Percentiles rank a stretch among this genome's conserved stretches.
Evolutionary conservation across 2,888 invertebrate genomes (phyloP).

Genomic region (Corbicula japonica): DNA sequence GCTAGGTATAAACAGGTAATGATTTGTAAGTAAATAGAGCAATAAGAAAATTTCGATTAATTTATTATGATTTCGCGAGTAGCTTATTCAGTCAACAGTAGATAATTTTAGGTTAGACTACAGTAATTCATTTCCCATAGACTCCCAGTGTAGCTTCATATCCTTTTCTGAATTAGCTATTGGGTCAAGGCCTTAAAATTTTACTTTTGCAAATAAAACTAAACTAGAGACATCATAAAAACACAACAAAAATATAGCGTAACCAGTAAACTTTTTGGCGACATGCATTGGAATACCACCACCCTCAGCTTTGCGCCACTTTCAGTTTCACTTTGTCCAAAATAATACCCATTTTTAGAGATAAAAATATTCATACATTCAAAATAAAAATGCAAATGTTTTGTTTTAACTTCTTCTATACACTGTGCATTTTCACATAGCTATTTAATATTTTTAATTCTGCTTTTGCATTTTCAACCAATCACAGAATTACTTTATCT

Average conservation of each 20-base stretch:
- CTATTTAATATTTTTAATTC: no score
- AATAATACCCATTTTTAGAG: no score
- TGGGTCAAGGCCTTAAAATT: slow-evolving; percentile 2
- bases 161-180: neutral
- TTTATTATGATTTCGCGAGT: slow-evolving; percentile 21
- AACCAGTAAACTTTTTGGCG: no score
- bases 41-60: neutral
- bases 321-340: no score
- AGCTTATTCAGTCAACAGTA: neutral
- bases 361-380: no score
- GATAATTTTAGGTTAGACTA: neutral
- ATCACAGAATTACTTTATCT: no score
- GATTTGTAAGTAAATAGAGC: neutral
- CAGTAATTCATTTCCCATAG: neutral
- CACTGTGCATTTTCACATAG: no score
- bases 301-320: no score
- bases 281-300: no score
- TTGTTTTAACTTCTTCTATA: no score
- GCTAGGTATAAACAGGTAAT: slow-evolving; percentile 84
- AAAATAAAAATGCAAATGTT: no score
- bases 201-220: neutral
- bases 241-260: neutral
- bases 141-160: neutral
- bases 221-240: neutral
- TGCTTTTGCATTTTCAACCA: no score